Evolutionary conservation across 2,113 vertebrate species (phyloP), one percentile per base, ranked within the genome.

Genomic region (Rynchops niger): DNA sequence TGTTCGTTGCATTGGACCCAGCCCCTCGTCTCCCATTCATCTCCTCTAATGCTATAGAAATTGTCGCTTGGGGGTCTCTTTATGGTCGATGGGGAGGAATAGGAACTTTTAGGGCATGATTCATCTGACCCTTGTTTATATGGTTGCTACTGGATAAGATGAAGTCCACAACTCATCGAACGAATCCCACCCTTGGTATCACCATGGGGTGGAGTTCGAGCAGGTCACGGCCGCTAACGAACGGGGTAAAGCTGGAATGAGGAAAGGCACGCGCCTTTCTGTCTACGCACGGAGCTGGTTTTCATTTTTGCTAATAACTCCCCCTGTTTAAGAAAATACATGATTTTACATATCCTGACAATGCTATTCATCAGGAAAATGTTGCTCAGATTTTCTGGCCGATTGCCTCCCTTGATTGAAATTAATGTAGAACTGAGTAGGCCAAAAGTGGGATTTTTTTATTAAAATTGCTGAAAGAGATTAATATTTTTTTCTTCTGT

Each of bases 161-260:
- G 34, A 49, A 78, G 38, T 30, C 83, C 77, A 61, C 50, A 49
- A 19, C 29, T 90, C 40, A 6, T 71, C 4, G 2, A 32, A 7
- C 9, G 21, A 49, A 90, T 47, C 65, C 56, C 50, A 53, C 30
- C 50, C 18, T 66, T 8, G 50, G 43, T 34, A 12, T 47, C 23
- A 17, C 59, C 12, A 2, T 72, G 47, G 20, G 53, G 32, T n/a
- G 40, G 62, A 81, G 84, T 11, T 70, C 32, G 34, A 47, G 49
- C 21, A 47, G 50, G 62, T 84, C 30, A 11, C 0, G 1, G 20
- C 23, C 0, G 1, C 43, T 42, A 19, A 42, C 0, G 1, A 70
- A 27, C 0, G 2, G 21, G 20, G 6, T 62, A 20, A 80, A 52
- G 36, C 67, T 69, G 72, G 47, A 74, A 5, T 3, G 27, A 42